These are phyloP conservation scores for Sphaeridia pumilis DNA, from an alignment of 2,888 invertebrate species.

Conservation along the genomic window DNA sequence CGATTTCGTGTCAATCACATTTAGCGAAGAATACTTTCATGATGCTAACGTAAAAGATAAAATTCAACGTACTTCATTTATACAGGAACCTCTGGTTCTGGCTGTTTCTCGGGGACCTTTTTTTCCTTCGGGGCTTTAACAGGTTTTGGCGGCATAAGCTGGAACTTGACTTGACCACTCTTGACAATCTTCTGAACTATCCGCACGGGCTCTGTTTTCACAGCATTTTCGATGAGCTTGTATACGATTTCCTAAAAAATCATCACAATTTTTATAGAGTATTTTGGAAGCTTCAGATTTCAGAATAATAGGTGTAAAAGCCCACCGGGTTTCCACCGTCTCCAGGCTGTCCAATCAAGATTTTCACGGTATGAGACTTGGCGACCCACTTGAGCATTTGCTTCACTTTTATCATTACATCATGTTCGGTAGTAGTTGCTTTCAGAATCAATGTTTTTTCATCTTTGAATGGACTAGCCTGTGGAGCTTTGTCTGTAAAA, in stretches of 20 bases:
- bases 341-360: constrained; percentile 22
- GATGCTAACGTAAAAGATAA: not conserved
- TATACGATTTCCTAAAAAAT: constrained; percentile 24
- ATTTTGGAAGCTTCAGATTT: not conserved
- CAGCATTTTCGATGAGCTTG: constrained; percentile 18
- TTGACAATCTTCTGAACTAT: constrained; percentile 28
- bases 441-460: constrained; percentile 24
- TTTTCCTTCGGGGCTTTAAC: not conserved
- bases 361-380: constrained; percentile 23
- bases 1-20: too few relatives aligned
- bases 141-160: constrained; percentile 25
- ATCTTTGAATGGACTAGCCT: constrained; percentile 19
- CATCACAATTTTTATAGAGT: not conserved
- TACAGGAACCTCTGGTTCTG: not conserved
- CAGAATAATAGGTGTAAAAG: not conserved
- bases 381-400: constrained; percentile 23
- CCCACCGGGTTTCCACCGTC: constrained; percentile 24
- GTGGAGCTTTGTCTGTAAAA: constrained; percentile 8
- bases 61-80: not conserved
- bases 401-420: constrained; percentile 21
- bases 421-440: constrained; percentile 25
- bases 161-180: constrained; percentile 25
- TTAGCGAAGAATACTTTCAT: too few relatives aligned
- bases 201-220: constrained; percentile 18
- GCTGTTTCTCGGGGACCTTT: not conserved